Evolutionary conservation across 2,797 vertebrate genomes (phyloP).

Genomic region (Enteromius paludinosus): DNA sequence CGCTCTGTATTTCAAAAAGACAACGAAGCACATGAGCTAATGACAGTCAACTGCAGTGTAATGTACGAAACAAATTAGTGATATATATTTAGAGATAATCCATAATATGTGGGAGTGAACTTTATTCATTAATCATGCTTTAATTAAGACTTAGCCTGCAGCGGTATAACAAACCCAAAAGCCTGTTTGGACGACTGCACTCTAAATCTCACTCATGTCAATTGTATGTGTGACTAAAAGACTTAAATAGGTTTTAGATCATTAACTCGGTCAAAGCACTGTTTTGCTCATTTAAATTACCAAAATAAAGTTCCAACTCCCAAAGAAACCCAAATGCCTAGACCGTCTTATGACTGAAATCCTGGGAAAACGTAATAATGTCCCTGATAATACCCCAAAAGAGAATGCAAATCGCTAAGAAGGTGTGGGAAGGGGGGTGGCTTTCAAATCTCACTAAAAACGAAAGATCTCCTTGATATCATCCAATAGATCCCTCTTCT

Average conservation of each 20-base stretch:
- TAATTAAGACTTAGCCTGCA: slow-evolving; percentile 65
- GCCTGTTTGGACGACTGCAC: slow-evolving; percentile 6
- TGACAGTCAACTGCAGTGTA: slow-evolving; percentile 68
- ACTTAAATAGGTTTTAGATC: neutral
- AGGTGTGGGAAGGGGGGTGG: slow-evolving; percentile 4
- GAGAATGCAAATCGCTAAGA: slow-evolving; percentile 29
- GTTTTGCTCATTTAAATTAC: slow-evolving; percentile 11
- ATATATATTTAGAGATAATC: slow-evolving; percentile 75
- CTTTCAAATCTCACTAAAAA: slow-evolving; percentile 48
- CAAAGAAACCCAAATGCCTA: neutral
- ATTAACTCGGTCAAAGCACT: neutral
- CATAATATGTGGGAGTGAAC: slow-evolving; percentile 70
- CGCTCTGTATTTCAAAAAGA: neutral
- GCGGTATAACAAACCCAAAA: slow-evolving; percentile 55
- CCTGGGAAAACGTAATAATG: slow-evolving; percentile 47
- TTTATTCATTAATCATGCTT: slow-evolving; percentile 74
- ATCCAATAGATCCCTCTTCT: slow-evolving; percentile 40
- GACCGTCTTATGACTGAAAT: slow-evolving; percentile 22
- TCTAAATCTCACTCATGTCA: neutral
- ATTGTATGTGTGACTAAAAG: slow-evolving; percentile 7
- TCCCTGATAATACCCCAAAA: slow-evolving; percentile 33
- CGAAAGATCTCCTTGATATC: slow-evolving; percentile 50
- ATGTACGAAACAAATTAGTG: slow-evolving; percentile 68
- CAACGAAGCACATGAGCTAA: slow-evolving; percentile 21
- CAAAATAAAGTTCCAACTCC: neutral